These are phyloP conservation scores for Apodemus sylvaticus DNA, from an alignment of 2,113 vertebrate species.

Conservation along the genomic window DNA sequence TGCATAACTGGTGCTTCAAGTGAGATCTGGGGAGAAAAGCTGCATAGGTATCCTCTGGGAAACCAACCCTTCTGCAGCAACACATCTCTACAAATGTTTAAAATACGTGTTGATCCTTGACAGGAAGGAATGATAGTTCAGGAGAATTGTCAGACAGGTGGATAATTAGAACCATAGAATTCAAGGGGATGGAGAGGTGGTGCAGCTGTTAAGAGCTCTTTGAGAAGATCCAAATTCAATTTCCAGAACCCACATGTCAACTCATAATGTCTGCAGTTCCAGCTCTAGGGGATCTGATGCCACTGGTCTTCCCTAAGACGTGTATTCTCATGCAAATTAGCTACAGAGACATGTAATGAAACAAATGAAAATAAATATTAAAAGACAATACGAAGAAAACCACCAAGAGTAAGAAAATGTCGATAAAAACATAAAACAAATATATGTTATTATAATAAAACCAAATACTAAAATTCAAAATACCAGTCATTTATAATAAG, in stretches of 20 bases:
- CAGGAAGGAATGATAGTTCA: background rate
- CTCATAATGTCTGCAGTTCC: background rate
- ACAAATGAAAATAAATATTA: background rate
- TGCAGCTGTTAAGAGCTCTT: background rate
- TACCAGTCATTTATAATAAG: background rate
- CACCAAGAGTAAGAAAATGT: background rate
- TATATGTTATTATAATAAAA: background rate
- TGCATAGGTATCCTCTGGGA: background rate
- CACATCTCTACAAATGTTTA: background rate
- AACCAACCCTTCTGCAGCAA: background rate
- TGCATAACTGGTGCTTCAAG: background rate
- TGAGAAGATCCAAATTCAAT: background rate
- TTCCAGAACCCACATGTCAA: background rate
- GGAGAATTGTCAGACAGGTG: background rate
- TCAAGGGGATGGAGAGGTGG: background rate
- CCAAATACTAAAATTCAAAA: background rate
- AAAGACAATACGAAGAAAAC: background rate
- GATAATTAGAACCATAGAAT: background rate
- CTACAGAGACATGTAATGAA: background rate
- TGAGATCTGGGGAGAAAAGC: background rate
- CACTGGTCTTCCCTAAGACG: background rate
- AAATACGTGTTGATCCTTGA: background rate
- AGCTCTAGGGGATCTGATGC: background rate
- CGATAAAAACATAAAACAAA: background rate
- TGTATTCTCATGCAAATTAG: background rate